Conservation (phyloP, 2,888 invertebrate species). For the Pelosia muscerda region DNA sequence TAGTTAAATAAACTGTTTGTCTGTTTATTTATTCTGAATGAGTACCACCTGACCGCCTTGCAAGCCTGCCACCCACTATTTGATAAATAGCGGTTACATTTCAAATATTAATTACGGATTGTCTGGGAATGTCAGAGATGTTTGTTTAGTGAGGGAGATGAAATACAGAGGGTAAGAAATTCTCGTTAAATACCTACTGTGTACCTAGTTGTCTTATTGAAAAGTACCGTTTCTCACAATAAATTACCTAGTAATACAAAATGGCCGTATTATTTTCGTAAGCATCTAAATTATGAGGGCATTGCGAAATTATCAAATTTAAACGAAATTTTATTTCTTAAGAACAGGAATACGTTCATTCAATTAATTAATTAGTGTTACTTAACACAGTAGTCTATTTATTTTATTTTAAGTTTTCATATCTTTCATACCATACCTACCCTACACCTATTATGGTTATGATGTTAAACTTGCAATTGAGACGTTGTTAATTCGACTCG, state of each 20-base stretch:
- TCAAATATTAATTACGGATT: slow-evolving; percentile 14
- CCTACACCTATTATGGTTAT: no score
- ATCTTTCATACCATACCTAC: no score
- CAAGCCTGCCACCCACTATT: neutral
- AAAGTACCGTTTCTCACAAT: neutral
- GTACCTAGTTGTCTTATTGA: neutral
- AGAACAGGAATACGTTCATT: no score
- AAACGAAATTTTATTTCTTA: no score
- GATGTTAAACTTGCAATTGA: no score
- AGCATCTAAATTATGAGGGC: neutral
- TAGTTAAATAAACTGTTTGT: neutral
- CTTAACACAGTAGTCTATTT: no score
- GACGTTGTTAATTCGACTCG: no score
- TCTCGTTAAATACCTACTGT: neutral
- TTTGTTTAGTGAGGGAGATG: slow-evolving; percentile 14
- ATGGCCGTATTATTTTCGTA: neutral
- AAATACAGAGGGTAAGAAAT: neutral
- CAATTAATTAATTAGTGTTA: no score
- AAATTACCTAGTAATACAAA: neutral
- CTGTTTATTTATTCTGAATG: neutral
- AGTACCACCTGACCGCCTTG: neutral
- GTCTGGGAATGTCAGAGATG: slow-evolving; percentile 16
- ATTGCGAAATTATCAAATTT: neutral
- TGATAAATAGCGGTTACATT: neutral
- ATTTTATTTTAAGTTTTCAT: no score